Conservation (phyloP, 2,888 invertebrate species). For the Drosophila nigricruria region DNA sequence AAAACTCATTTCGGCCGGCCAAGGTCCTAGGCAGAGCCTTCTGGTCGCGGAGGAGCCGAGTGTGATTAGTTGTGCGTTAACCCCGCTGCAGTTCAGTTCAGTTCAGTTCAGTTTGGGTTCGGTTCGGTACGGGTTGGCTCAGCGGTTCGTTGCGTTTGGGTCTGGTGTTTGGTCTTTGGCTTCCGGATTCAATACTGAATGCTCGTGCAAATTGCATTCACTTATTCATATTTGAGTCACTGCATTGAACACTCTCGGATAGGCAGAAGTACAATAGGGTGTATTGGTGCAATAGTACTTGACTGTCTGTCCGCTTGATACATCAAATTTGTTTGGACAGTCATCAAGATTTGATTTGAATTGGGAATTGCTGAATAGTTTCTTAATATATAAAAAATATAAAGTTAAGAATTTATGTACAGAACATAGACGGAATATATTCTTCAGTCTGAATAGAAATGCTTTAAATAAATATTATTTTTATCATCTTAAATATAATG, state of each 20-base stretch:
- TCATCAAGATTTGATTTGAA: too few species aligned
- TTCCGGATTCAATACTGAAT: slow-evolving; percentile 16
- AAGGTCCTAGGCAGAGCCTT: slow-evolving; percentile 14
- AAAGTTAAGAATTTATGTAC: too few species aligned
- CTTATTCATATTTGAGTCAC: slow-evolving; percentile 60
- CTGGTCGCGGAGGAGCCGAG: slow-evolving; percentile 34
- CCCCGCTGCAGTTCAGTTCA: slow-evolving; percentile 51
- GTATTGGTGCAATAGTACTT: not conserved
- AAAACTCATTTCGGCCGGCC: slow-evolving; percentile 71
- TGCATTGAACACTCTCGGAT: slow-evolving; percentile 14
- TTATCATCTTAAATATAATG: not conserved
- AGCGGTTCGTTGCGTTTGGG: not conserved
- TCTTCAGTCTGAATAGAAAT: not conserved
- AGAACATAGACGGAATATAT: too few species aligned
- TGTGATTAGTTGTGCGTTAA: slow-evolving; percentile 80
- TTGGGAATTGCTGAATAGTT: too few species aligned
- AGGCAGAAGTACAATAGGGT: not conserved
- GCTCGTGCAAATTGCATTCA: slow-evolving; percentile 60
- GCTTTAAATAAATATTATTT: not conserved
- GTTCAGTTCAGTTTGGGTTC: slow-evolving; percentile 20
- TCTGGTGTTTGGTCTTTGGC: slow-evolving; percentile 8
- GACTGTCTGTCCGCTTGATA: not conserved
- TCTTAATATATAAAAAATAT: too few species aligned
- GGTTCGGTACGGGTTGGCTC: slow-evolving; percentile 5
- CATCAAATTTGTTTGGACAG: too few species aligned